phyloP scores from a whole-genome alignment of 1,140 invertebrate species.

The Drosophila varians region DNA sequence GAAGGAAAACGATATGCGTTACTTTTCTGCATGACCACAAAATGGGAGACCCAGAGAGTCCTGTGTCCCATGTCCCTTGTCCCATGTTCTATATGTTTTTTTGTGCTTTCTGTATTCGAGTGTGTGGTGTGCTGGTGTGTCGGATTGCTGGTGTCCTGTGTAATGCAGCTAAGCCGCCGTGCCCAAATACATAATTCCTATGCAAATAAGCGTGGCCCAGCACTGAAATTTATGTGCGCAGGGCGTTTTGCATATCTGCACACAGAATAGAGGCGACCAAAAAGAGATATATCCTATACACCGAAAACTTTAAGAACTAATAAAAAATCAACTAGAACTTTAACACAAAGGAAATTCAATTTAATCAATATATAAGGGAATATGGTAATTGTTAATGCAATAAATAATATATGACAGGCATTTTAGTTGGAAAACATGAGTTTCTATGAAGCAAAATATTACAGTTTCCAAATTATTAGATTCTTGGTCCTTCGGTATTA shows the following conservation, averaged over 20 bases:
- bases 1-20: slow-evolving; percentile 77
- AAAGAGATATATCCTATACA: slow-evolving; percentile 32
- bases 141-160: slow-evolving; percentile 53
- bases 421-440: too few species aligned
- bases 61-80: background rate
- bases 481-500: too few species aligned
- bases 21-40: slow-evolving; percentile 72
- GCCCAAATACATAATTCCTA: slow-evolving; percentile 81
- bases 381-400: too few species aligned
- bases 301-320: background rate
- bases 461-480: slow-evolving; percentile 1
- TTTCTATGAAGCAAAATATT: too few species aligned
- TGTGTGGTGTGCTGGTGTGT: slow-evolving; percentile 13
- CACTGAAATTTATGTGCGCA: slow-evolving; percentile 74
- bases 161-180: slow-evolving; percentile 75
- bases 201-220: slow-evolving; percentile 76
- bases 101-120: background rate
- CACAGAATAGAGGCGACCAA: slow-evolving; percentile 23
- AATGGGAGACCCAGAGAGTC: slow-evolving; percentile 11
- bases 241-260: slow-evolving; percentile 76
- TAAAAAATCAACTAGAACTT: background rate
- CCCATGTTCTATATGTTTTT: background rate
- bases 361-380: too few species aligned
- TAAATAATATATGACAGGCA: too few species aligned
- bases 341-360: background rate